Percentiles rank a stretch among this genome's conserved stretches.
These are phyloP conservation scores for Misgurnus mizolepis DNA, from an alignment of 2,113 vertebrate genomes.

Conservation along the genomic window DNA sequence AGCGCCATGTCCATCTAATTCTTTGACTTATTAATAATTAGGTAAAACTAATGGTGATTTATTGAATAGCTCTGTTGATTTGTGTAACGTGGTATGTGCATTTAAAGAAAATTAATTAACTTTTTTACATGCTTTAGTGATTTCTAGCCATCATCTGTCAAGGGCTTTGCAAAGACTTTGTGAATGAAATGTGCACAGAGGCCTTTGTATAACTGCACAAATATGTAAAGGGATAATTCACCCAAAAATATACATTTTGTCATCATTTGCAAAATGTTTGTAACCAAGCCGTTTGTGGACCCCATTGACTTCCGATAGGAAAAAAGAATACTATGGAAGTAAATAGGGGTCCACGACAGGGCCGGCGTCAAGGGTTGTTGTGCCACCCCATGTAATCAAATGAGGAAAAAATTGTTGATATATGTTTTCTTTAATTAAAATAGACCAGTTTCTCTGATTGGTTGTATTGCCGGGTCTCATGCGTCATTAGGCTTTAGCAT, in stretches of 20 bases:
- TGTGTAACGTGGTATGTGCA: constrained; percentile 2
- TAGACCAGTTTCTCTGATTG: too few species aligned
- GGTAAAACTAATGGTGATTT: constrained; percentile 17
- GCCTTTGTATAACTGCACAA: background rate
- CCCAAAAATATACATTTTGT: background rate
- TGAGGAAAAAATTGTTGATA: too few species aligned
- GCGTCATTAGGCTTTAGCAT: too few species aligned
- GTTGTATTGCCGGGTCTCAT: too few species aligned
- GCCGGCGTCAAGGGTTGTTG: too few species aligned
- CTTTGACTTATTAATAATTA: constrained; percentile 30
- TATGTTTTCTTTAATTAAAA: too few species aligned
- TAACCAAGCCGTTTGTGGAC: too few species aligned
- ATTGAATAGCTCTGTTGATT: background rate
- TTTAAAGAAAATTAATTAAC: background rate
- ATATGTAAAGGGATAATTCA: background rate
- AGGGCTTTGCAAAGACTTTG: background rate
- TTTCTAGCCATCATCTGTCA: background rate
- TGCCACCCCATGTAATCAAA: too few species aligned
- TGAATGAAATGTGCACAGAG: constrained; percentile 4
- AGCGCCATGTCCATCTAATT: background rate
- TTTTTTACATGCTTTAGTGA: constrained; percentile 3
- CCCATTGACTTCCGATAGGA: too few species aligned
- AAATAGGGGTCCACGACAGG: too few species aligned
- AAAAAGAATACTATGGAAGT: too few species aligned
- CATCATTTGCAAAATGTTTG: too few species aligned